Percentiles rank a stretch among this genome's conserved stretches.
Evolutionary conservation across 2,113 vertebrate genomes (phyloP).

Genomic region (Paradoxurus hermaphroditus): DNA sequence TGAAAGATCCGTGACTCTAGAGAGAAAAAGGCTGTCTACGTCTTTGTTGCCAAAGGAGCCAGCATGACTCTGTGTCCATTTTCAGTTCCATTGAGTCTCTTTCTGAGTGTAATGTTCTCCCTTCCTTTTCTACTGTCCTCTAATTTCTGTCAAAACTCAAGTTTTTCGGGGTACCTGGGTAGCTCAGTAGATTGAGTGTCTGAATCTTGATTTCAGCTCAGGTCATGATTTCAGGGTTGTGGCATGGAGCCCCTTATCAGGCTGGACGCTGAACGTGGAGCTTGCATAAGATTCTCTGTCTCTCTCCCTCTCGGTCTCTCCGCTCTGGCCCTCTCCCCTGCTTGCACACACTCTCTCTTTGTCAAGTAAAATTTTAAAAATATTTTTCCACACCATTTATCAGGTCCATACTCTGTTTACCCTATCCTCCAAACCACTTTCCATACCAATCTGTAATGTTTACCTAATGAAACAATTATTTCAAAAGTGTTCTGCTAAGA

Average conservation of each 20-base stretch:
- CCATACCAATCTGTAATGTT: not conserved
- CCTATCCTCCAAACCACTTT: not conserved
- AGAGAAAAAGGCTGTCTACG: not conserved
- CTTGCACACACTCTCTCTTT: not conserved
- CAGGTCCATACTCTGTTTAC: not conserved
- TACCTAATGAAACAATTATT: not conserved
- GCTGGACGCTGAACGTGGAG: not conserved
- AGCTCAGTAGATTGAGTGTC: not conserved
- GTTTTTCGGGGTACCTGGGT: not conserved
- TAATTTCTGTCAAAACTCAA: not conserved
- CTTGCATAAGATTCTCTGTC: too few species aligned
- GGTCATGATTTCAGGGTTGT: not conserved
- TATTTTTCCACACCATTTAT: not conserved
- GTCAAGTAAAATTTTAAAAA: not conserved
- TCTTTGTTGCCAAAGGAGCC: not conserved
- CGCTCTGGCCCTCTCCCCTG: not conserved
- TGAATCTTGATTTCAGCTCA: not conserved
- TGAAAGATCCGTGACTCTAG: not conserved
- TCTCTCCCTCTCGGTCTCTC: too few species aligned
- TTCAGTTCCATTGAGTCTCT: not conserved
- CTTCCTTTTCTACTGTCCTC: not conserved
- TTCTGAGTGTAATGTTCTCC: not conserved
- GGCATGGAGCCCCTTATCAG: not conserved
- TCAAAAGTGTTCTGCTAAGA: not conserved
- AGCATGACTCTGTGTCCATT: fast-evolving